These are phyloP conservation scores for Lepeophtheirus nordmannii DNA, from an alignment of 2,888 invertebrate species.

Conservation along the genomic window DNA sequence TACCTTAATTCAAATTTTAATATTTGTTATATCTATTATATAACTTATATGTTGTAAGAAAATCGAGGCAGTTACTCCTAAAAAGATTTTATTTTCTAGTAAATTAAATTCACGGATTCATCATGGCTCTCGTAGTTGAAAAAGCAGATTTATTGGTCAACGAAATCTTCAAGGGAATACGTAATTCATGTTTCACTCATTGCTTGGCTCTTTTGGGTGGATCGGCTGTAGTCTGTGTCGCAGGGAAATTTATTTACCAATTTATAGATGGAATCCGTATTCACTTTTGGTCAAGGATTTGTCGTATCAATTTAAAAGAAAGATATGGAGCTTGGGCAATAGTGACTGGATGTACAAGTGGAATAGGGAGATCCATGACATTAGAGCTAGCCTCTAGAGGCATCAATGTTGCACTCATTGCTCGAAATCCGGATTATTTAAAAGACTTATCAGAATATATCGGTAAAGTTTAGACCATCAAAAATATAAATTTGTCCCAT, in stretches of 20 bases:
- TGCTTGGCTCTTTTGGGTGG: not conserved
- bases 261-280: not conserved
- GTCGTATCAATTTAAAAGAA: not conserved
- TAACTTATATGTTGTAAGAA: too few relatives aligned
- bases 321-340: not conserved
- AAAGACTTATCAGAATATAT: not conserved
- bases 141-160: not conserved
- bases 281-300: not conserved
- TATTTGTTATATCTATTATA: too few relatives aligned
- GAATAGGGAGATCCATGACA: not conserved
- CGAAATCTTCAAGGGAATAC: not conserved
- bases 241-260: not conserved
- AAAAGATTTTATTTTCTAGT: too few relatives aligned
- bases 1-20: too few relatives aligned
- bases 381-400: not conserved
- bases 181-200: not conserved
- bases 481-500: not conserved
- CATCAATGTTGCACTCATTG: not conserved
- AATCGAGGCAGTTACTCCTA: too few relatives aligned
- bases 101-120: not conserved
- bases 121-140: not conserved
- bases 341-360: not conserved
- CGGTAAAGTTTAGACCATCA: not conserved
- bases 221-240: not conserved
- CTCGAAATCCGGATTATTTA: not conserved